Evolutionary conservation across 2,113 vertebrate genomes (phyloP).

Genomic region (Struthidea cinerea): DNA sequence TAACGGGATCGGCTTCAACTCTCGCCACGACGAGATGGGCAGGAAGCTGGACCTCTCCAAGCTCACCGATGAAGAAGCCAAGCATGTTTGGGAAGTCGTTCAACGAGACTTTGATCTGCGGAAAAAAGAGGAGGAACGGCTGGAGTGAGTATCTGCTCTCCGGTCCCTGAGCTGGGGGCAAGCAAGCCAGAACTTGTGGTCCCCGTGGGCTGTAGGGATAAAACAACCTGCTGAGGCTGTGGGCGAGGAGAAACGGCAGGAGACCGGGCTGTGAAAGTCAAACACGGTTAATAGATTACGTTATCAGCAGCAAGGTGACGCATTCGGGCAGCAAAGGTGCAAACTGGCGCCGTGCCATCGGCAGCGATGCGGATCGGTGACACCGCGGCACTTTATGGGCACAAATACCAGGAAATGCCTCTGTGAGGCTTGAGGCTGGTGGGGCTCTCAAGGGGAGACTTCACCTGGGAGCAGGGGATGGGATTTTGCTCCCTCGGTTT

Average conservation of each 20-base stretch:
- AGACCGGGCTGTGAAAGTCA: not conserved
- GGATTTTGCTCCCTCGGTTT: not conserved
- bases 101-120: conserved; percentile 89
- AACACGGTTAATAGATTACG: not conserved
- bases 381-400: rapidly evolving
- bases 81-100: conserved; percentile 91
- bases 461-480: not conserved
- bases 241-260: not conserved
- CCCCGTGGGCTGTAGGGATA: not conserved
- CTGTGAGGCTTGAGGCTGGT: not conserved
- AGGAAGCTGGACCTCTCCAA: conserved; percentile 90
- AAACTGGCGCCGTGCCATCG: not conserved
- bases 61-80: conserved; percentile 89
- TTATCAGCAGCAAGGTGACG: not conserved
- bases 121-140: conserved; percentile 86
- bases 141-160: conserved; percentile 75
- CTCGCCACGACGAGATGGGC: conserved; percentile 70
- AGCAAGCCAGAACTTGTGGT: rapidly evolving
- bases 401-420: not conserved
- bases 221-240: not conserved
- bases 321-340: not conserved
- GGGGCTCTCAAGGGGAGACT: rapidly evolving
- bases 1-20: not conserved
- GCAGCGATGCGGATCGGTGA: not conserved
- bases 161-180: rapidly evolving